Evolutionary conservation across 2,888 invertebrate genomes (phyloP).

Genomic region (Adelphocoris suturalis): DNA sequence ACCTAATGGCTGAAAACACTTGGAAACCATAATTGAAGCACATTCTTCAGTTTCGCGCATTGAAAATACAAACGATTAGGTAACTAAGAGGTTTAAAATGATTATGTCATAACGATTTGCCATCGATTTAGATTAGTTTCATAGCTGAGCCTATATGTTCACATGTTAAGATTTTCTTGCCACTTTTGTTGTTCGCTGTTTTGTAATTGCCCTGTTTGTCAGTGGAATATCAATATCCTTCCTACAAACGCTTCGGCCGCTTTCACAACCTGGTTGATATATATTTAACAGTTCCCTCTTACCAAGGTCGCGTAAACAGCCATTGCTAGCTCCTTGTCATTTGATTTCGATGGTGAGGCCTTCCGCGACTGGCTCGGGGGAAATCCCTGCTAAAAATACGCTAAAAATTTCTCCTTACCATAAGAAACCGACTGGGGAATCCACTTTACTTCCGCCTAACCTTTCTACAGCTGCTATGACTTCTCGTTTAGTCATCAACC

Average conservation of each 20-base stretch:
- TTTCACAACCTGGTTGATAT: neutral
- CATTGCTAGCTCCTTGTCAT: neutral
- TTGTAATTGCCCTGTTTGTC: conserved; percentile 14
- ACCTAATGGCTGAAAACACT: too few species aligned
- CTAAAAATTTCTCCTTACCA: neutral
- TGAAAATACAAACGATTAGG: too few species aligned
- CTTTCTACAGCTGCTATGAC: too few species aligned
- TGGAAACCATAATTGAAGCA: too few species aligned
- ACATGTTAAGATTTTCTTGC: too few species aligned
- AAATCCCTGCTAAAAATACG: neutral
- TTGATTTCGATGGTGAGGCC: neutral
- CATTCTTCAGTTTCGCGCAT: too few species aligned
- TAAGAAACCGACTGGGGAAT: neutral
- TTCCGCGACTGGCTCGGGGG: neutral
- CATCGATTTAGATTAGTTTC: too few species aligned
- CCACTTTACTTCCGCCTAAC: neutral
- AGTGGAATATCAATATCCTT: neutral
- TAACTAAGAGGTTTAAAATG: too few species aligned
- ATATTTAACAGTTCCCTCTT: neutral
- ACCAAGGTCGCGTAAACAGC: neutral
- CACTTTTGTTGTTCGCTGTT: neutral
- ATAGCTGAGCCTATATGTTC: too few species aligned
- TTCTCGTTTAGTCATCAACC: too few species aligned
- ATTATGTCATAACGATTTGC: too few species aligned
- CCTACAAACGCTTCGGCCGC: neutral